phyloP scores from a whole-genome alignment of 2,888 invertebrate genomes.

The Yponomeuta cagnagella region DNA sequence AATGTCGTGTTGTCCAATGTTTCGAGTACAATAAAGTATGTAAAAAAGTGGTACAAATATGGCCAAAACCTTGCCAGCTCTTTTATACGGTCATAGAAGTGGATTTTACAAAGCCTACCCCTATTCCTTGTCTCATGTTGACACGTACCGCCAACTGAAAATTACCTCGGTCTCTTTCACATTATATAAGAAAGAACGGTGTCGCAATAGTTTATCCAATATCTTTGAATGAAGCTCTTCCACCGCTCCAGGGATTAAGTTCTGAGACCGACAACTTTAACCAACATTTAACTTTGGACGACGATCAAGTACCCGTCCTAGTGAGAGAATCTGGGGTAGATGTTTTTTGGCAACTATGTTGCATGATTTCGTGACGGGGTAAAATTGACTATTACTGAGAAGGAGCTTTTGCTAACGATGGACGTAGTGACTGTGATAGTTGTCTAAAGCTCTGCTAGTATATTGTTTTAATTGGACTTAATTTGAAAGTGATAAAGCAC shows the following conservation, averaged over 20 bases:
- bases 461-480: too few species aligned
- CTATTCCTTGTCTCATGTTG: not conserved
- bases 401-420: too few species aligned
- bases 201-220: not conserved
- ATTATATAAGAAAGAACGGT: not conserved
- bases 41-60: not conserved
- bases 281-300: slow-evolving; percentile 2
- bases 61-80: not conserved
- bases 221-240: not conserved
- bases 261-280: slow-evolving; percentile 7
- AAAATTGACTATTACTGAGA: not conserved
- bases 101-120: slow-evolving; percentile 11
- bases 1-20: too few species aligned
- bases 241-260: slow-evolving; percentile 10
- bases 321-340: not conserved
- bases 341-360: not conserved
- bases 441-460: too few species aligned
- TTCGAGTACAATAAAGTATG: not conserved
- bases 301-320: not conserved
- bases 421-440: too few species aligned
- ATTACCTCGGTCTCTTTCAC: not conserved
- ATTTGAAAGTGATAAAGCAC: too few species aligned
- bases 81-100: slow-evolving; percentile 10
- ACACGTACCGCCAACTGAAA: not conserved
- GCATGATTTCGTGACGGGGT: not conserved